Conservation (phyloP, 2,113 vertebrate genomes). For the Muntiacus muntjak region DNA sequence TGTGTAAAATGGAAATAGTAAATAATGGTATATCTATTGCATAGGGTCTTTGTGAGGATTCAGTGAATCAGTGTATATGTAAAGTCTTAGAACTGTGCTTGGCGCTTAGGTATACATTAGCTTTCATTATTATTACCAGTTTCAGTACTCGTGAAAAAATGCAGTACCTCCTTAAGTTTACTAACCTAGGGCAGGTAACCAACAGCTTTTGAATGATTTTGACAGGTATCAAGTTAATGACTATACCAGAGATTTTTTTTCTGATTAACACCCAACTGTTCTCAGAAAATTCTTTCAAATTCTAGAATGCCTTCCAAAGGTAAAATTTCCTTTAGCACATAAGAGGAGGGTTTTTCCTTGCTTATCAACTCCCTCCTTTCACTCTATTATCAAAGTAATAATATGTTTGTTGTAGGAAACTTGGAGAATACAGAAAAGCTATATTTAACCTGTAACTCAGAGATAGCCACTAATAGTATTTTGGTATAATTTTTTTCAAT, state of each 20-base stretch:
- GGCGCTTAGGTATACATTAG: background rate
- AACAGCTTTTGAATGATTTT: conserved; percentile 13
- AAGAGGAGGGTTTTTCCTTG: background rate
- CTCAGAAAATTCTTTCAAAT: conserved; percentile 44
- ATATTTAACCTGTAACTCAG: background rate
- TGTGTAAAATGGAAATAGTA: background rate
- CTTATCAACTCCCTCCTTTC: background rate
- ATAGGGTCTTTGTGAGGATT: background rate
- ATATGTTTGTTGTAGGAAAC: background rate
- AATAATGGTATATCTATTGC: background rate
- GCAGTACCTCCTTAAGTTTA: background rate
- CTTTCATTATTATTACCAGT: background rate
- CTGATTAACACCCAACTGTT: background rate
- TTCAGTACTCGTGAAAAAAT: conserved; percentile 6
- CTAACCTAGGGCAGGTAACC: background rate
- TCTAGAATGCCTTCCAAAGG: conserved; percentile 24
- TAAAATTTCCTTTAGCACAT: conserved; percentile 11
- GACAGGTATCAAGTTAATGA: background rate
- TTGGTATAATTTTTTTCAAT: background rate
- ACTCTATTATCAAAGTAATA: conserved; percentile 21
- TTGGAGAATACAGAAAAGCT: conserved; percentile 22
- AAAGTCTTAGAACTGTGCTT: conserved; percentile 25
- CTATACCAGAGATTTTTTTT: background rate
- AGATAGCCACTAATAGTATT: background rate
- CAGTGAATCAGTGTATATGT: background rate